A percentile compares a stretch with the other conserved stretches of the same genome.
Conservation (phyloP, 2,797 vertebrate genomes). For the Rhabdophis nuchalis region DNA sequence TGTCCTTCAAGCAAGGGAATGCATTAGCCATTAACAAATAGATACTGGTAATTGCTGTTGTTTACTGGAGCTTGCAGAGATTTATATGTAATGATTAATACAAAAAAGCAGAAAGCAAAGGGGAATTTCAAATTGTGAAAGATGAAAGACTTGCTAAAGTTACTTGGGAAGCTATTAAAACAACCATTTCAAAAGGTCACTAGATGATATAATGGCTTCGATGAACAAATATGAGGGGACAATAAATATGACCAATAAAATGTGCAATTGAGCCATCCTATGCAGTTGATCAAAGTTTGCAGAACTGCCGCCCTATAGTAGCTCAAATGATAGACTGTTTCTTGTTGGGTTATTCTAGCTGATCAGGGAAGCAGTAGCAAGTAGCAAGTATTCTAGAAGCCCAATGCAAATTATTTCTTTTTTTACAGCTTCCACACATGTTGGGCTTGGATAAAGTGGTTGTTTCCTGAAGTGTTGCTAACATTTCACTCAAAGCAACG, state of each 20-base stretch:
- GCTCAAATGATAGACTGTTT: not conserved
- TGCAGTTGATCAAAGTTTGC: not conserved
- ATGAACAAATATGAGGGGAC: not conserved
- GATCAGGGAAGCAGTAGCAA: not conserved
- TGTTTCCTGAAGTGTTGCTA: not conserved
- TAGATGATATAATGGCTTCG: not conserved
- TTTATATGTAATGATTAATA: conserved; percentile 11
- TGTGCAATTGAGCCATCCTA: not conserved
- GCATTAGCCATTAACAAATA: conserved; percentile 6
- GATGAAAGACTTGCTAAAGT: not conserved
- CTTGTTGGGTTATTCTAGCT: not conserved
- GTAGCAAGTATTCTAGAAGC: not conserved
- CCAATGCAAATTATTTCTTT: not conserved
- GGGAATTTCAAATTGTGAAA: conserved; percentile 19
- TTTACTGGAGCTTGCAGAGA: not conserved
- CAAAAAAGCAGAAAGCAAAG: conserved; percentile 2
- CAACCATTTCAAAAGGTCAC: not conserved
- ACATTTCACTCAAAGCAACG: not conserved
- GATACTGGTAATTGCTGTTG: conserved; percentile 4
- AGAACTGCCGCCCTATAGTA: not conserved
- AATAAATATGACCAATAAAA: not conserved
- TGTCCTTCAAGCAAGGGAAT: not conserved
- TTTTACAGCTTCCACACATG: not conserved
- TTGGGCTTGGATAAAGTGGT: not conserved
- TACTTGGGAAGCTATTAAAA: conserved; percentile 29